A percentile compares a stretch with the other conserved stretches of the same genome.
Evolutionary conservation across 2,888 invertebrate genomes (phyloP).

Genomic region (Podabrus alpinus): DNA sequence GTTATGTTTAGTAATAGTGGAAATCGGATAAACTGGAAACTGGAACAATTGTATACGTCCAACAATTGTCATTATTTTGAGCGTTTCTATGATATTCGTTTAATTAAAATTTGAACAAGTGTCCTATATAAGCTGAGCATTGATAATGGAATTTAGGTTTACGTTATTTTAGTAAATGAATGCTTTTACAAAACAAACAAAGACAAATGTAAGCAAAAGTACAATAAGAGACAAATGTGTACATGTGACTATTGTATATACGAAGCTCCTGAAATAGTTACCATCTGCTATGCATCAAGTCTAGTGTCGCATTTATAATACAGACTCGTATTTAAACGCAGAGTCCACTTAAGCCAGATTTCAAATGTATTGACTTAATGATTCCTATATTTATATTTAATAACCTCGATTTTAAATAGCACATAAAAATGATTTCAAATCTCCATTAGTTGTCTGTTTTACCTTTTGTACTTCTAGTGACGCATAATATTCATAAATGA

Average conservation of each 20-base stretch:
- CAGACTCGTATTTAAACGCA: conserved; percentile 34
- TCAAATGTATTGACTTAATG: conserved; percentile 39
- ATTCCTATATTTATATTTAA: conserved; percentile 42
- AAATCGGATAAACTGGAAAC: background rate
- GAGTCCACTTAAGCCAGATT: conserved; percentile 38
- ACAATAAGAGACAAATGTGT: conserved; percentile 40
- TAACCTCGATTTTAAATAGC: conserved; percentile 36
- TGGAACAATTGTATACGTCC: background rate
- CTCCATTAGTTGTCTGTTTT: conserved; percentile 2
- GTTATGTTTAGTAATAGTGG: background rate
- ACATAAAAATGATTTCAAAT: conserved; percentile 17
- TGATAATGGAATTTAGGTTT: background rate
- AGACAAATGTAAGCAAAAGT: conserved; percentile 32
- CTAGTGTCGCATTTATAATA: conserved; percentile 38
- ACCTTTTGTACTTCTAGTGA: background rate
- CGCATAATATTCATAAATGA: background rate
- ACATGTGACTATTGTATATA: conserved; percentile 45
- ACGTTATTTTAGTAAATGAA: conserved; percentile 24
- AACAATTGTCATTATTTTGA: background rate
- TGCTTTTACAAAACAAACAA: conserved; percentile 18
- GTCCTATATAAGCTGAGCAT: background rate
- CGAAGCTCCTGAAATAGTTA: conserved; percentile 44
- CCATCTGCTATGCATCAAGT: conserved; percentile 43
- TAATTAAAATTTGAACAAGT: background rate
- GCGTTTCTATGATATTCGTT: background rate